Base-by-base conservation (phyloP, 1,140 invertebrate genomes). In the Drosophila gunungcola region DNA sequence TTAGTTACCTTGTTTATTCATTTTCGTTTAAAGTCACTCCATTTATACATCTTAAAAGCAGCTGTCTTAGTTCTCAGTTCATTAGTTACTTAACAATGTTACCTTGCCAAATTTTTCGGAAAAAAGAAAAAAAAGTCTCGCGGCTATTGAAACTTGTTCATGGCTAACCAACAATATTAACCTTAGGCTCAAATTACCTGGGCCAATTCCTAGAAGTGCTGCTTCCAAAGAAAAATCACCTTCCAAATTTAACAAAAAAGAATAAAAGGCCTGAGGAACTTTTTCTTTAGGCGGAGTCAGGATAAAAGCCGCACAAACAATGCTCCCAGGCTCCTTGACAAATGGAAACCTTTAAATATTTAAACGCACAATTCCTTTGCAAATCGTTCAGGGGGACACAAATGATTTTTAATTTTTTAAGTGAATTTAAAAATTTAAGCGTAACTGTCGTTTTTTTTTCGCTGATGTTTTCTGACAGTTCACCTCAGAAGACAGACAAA, bases 391-490 rank as follows among this genome's bases (percentile, higher is more conserved):
- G 29, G 29, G 32, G 21, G 27, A 36, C 42, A 9, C 32, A 36
- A 68, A 75, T 58, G 56, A 69, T 67, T 70, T 88, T 62, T 77
- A 86, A 80, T 83, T 89, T 89, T 86, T 80, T 65, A 83, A 89
- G 84, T 89, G 79, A 88, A 89, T 88, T 88, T 83, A 88, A 88
- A 88, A 89, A 88, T 89, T 77, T 80, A 88, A 83, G 75, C 75
- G 45, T 73, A 13, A 38, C 10, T 45, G 53, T 51, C 54, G 46
- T 25, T 36, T 13, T 67, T 53, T 42, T 11, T 51, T 32, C 10
- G 34, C 41, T 34, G 38, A 38, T 67, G 32, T 36, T 54, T 13
- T n/a, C 32, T 34, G 32, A 12, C 63, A 39, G 52, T 60, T 63
- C 29, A 60, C 45, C 69, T 67, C 49, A 61, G 38, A 39, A 34